phyloP scores from a whole-genome alignment of 2,797 vertebrate species.

The Tenualosa ilisha region DNA sequence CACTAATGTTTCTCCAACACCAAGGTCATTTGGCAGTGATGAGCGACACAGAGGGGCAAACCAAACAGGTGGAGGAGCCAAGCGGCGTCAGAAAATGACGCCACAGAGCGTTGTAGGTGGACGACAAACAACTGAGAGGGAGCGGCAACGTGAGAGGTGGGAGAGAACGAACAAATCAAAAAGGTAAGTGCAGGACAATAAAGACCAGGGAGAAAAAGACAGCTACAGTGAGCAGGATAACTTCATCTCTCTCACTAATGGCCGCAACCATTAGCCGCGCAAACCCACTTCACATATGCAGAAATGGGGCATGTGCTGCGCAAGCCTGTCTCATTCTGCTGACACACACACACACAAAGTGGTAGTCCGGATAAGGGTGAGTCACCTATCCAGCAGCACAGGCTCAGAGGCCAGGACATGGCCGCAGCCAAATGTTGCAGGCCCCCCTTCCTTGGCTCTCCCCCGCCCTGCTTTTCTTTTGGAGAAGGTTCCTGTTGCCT shows the following conservation, averaged over 20 bases:
- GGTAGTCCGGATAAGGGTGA: neutral
- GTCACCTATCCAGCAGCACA: conserved; percentile 6
- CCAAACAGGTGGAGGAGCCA: neutral
- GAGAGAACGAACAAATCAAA: neutral
- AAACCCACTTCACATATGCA: neutral
- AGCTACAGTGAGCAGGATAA: neutral
- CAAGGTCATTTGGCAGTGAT: neutral
- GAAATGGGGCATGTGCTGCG: neutral
- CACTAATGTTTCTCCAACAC: neutral
- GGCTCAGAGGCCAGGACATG: neutral
- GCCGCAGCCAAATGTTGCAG: neutral
- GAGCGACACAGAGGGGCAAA: neutral
- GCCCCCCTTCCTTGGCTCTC: neutral
- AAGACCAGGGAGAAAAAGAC: neutral
- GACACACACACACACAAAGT: neutral
- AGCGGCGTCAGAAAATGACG: neutral
- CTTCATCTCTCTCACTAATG: neutral
- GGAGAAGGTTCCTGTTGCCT: neutral
- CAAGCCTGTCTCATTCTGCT: too few relatives aligned
- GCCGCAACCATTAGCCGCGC: neutral
- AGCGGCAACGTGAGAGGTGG: neutral
- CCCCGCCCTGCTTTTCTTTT: conserved; percentile 16
- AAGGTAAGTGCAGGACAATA: neutral
- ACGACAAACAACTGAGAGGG: neutral
- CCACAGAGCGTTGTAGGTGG: neutral